Evolutionary conservation across 1,140 invertebrate species (phyloP), one percentile per base, ranked within the genome.

Genomic region (Ladona fulva): DNA sequence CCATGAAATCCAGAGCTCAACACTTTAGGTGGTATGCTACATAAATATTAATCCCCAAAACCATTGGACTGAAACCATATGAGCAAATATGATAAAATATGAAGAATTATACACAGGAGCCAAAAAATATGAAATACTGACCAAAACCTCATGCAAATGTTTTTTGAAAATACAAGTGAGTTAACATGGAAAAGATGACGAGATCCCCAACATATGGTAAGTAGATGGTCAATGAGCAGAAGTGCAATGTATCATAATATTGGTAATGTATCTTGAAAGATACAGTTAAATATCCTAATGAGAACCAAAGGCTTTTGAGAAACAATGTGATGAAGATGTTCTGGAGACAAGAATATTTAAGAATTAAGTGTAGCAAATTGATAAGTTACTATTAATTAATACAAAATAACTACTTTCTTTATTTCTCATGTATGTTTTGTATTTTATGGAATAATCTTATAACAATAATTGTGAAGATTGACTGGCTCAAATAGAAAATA

Each of bases 241-340:
- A 66, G 52, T 6, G 52, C n/a, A 37, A 66, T 12, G 52, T 66
- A 19, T 66, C 52, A 66, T 22, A 66, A 16, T 5, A 66, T 22
- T 6, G 52, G 12, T 3, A 66, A 66, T 66, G 52, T 12, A 66
- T 66, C 29, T 6, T 66, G 5, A 66, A 66, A 19, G 52, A 19
- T 66, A 19, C 52, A 66, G 52, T 66, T 66, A 66, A 6, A 16
- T 22, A 66, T 66, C n/a, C 52, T 16, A 66, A 66, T 66, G 52
- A 66, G 52, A 66, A 66, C 52, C 52, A 66, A 66, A 66, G 52
- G 52, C 52, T 66, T 66, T 66, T 66, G 52, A 66, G 52, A 66
- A 66, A 66, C 12, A 66, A 66, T 66, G n/a, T 12, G n/a, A 66
- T 66, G 52, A 66, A 66, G 52, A 66, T 66, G 52, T 66, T 22